phyloP scores from a whole-genome alignment of 2,797 vertebrate genomes.

The Danio kyathit region DNA sequence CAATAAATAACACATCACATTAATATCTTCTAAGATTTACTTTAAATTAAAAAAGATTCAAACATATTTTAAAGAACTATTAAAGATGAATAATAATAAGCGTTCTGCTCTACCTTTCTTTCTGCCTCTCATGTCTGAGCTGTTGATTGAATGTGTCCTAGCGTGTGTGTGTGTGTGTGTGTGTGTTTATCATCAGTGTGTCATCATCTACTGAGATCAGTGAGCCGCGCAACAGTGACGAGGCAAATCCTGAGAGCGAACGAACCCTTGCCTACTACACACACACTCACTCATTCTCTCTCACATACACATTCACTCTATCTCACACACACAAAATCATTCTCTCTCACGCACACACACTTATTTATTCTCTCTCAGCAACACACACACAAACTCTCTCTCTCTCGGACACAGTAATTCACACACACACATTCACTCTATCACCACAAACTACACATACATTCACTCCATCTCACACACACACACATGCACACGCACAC shows the following conservation, averaged over 20 bases:
- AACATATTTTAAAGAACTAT: too few species aligned
- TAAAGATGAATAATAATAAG: neutral
- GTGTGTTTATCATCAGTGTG: neutral
- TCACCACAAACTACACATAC: too few species aligned
- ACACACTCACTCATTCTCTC: neutral
- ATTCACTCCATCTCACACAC: too few species aligned
- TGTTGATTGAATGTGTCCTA: neutral
- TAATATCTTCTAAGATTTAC: too few species aligned
- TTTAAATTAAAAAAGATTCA: too few species aligned
- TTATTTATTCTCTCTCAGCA: too few species aligned
- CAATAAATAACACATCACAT: too few species aligned
- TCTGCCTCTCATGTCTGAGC: slow-evolving; percentile 15
- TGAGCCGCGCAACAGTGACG: slow-evolving; percentile 9
- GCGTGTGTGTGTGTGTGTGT: neutral
- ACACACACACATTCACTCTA: too few species aligned
- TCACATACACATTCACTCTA: too few species aligned
- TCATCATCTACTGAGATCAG: neutral
- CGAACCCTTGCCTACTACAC: slow-evolving; percentile 20
- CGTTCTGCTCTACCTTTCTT: slow-evolving; percentile 14
- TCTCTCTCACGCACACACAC: too few species aligned
- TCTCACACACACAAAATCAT: too few species aligned
- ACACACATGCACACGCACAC: too few species aligned
- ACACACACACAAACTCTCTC: neutral
- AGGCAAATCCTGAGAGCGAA: neutral
- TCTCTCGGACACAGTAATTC: neutral